Percentiles rank a stretch among this genome's conserved stretches.
phyloP scores from a whole-genome alignment of 2,113 vertebrate species.

The Ornithorhynchus anatinus region DNA sequence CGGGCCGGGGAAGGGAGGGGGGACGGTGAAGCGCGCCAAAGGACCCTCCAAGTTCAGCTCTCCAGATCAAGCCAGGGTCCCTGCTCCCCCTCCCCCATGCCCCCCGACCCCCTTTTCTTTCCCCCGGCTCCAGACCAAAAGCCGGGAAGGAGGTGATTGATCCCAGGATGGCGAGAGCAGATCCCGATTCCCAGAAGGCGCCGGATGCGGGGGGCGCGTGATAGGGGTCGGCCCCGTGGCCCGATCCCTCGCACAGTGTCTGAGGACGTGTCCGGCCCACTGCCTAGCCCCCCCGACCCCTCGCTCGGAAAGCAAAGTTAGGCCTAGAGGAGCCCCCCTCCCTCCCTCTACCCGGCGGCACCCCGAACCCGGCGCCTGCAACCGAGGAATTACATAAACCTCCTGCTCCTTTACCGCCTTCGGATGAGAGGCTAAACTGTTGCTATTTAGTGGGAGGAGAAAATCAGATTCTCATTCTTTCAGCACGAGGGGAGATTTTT shows the following conservation, averaged over 20 bases:
- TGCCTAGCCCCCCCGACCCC: no score
- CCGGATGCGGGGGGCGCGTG: no score
- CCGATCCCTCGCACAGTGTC: no score
- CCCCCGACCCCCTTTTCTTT: neutral
- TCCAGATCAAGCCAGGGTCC: neutral
- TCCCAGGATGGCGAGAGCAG: neutral
- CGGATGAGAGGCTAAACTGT: slow-evolving; percentile 72
- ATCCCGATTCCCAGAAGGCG: slow-evolving; percentile 15
- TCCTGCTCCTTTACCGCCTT: slow-evolving; percentile 62
- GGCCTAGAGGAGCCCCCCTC: no score
- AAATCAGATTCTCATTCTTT: slow-evolving; percentile 14
- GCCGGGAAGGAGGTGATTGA: neutral
- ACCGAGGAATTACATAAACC: slow-evolving; percentile 41
- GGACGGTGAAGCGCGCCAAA: neutral
- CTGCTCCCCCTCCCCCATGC: neutral
- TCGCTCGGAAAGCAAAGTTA: no score
- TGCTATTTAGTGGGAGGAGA: slow-evolving; percentile 54
- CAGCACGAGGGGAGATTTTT: neutral
- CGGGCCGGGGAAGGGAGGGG: no score
- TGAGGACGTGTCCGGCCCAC: no score
- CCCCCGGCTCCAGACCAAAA: neutral
- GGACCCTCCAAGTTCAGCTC: neutral
- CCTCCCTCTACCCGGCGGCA: no score
- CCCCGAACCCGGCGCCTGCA: no score
- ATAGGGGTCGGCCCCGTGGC: no score